Base-by-base conservation (phyloP, 2,888 invertebrate species). In the Catocala nupta region DNA sequence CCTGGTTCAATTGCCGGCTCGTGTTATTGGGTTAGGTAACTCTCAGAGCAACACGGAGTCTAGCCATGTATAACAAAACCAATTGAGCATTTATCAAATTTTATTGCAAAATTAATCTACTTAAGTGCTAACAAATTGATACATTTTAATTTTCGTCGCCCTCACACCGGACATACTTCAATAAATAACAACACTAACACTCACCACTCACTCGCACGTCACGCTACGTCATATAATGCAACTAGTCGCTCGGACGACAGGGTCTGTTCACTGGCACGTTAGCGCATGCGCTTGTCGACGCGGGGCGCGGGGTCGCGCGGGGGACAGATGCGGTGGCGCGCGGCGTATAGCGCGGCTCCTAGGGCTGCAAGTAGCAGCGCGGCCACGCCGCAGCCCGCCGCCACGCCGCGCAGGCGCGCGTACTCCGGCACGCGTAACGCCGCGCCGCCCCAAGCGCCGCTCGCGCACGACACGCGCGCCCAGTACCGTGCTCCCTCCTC, bases 401-500 rank as follows among this genome's bases (percentile, higher is more conserved):
- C 96, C 71, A 96, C 95, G 39, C 96, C 96, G 60, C 96, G 95
- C 86, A 96, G 95, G 64, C 96, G 95, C 69, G 96, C 95, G 86
- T 96, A 97, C 55, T 96, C 95, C 49, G 97, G 97, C 77, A 97
- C 96, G 66, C 95, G 95, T 61, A 97, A 90, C 63, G 94, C 91
- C 53, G 96, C 94, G 74, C 95, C 95, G 52, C 95, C 96, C 71
- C 96, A 95, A 50, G 95, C 93, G n/a, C 95, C 95, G 73, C 96
- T 93, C 73, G 95, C 96, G 80, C 97, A 96, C 67, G 95, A 87
- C 63, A 98, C 97, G 88, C 96, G 96, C 81, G 98, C 96, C 80
- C 95, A 95, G 86, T 98, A 98, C 56, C 93, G 95, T 77, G 94
- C 95, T 72, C 97, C 97, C 81, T 97, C 97, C 75, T 96, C 95